Percentiles rank a stretch among this genome's conserved stretches.
phyloP scores from a whole-genome alignment of 2,888 invertebrate genomes.

The Hemistola chrysoprasaria region DNA sequence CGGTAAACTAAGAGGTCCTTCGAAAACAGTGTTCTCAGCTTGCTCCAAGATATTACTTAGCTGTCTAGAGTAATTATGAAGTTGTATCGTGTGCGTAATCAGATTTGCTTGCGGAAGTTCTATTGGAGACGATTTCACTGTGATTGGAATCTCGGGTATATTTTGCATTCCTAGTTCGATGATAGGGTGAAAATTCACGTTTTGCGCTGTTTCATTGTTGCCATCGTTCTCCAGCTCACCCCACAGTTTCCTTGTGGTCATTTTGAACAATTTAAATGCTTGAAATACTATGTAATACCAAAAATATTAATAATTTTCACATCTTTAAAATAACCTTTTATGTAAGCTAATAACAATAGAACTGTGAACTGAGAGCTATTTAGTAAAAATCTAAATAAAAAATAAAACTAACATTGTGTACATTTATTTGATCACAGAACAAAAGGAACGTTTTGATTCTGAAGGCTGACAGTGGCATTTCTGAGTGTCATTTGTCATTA shows the following conservation, averaged over 20 bases:
- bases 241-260: slow-evolving; percentile 62
- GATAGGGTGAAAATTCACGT: slow-evolving; percentile 74
- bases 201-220: slow-evolving; percentile 60
- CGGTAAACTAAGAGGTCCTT: slow-evolving; percentile 62
- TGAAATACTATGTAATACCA: too few relatives aligned
- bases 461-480: too few relatives aligned
- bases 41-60: slow-evolving; percentile 61
- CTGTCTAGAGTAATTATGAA: slow-evolving; percentile 64
- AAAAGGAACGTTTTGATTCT: too few relatives aligned
- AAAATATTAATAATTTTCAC: too few relatives aligned
- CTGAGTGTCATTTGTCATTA: too few relatives aligned
- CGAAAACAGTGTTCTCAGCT: slow-evolving; percentile 58
- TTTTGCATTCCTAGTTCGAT: slow-evolving; percentile 78
- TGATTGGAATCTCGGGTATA: slow-evolving; percentile 73
- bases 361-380: too few relatives aligned
- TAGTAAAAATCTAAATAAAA: too few relatives aligned
- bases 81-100: slow-evolving; percentile 71
- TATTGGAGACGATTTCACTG: slow-evolving; percentile 70
- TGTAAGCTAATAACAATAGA: too few relatives aligned
- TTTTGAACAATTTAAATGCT: slow-evolving; percentile 26
- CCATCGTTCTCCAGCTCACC: slow-evolving; percentile 67
- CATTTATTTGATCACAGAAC: too few relatives aligned
- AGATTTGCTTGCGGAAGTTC: slow-evolving; percentile 70
- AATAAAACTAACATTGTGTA: too few relatives aligned
- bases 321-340: too few relatives aligned